Evolutionary conservation across 2,888 invertebrate genomes (phyloP).

Genomic region (Macropis europaea): DNA sequence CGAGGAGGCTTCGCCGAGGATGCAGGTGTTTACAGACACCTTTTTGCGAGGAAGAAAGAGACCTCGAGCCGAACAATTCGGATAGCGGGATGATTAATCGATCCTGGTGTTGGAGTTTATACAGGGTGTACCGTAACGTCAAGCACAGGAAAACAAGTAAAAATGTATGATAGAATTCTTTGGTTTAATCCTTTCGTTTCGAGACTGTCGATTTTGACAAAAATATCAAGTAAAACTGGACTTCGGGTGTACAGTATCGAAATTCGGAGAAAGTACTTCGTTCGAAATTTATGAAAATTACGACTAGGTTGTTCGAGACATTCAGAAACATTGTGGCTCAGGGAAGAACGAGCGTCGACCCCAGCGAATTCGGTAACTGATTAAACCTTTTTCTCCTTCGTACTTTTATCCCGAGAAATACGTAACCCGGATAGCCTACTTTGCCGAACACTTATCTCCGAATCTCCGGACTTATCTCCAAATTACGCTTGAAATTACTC

Average conservation of each 20-base stretch:
- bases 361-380: constrained; percentile 12
- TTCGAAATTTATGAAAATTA: neutral
- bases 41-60: constrained; percentile 21
- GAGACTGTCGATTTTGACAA: neutral
- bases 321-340: neutral
- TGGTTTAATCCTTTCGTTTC: too few species aligned
- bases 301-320: neutral
- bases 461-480: constrained; percentile 24
- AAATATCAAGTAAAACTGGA: neutral
- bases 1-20: constrained; percentile 13
- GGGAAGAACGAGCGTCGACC: neutral
- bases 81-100: constrained; percentile 12
- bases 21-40: constrained; percentile 33
- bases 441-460: constrained; percentile 36
- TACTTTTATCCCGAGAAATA: constrained; percentile 22
- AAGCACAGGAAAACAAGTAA: too few species aligned
- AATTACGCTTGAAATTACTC: constrained; percentile 36
- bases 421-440: constrained; percentile 26
- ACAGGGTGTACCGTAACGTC: too few species aligned
- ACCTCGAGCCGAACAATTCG: neutral
- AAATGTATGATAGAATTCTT: too few species aligned
- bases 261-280: neutral
- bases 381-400: constrained; percentile 19
- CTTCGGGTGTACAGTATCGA: too few species aligned
- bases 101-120: too few species aligned